A percentile compares a stretch with the other conserved stretches of the same genome.
Evolutionary conservation across 2,797 vertebrate species (phyloP).

Genomic region (Cynopterus sphinx): DNA sequence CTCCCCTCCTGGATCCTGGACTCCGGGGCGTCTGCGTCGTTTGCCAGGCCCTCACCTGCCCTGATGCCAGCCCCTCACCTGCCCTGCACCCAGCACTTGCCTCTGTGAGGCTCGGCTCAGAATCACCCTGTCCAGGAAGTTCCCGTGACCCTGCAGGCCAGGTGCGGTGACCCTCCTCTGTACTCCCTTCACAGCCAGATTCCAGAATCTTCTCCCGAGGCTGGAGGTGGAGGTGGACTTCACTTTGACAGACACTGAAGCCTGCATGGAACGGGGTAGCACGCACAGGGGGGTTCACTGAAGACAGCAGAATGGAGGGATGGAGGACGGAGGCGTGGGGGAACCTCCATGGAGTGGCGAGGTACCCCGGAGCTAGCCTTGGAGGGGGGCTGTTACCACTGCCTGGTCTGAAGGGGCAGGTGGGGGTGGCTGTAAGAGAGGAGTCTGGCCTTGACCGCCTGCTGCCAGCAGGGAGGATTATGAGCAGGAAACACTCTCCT

Average conservation of each 20-base stretch:
- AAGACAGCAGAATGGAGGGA: background rate
- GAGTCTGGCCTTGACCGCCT: background rate
- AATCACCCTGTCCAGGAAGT: background rate
- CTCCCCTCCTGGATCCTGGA: background rate
- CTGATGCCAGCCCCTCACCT: background rate
- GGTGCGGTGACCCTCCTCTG: background rate
- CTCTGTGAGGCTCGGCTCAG: background rate
- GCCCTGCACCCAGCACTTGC: background rate
- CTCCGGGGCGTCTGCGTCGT: fast-evolving
- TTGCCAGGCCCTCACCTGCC: background rate
- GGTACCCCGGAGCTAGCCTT: background rate
- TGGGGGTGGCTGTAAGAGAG: background rate
- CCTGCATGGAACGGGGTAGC: fast-evolving
- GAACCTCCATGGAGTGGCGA: background rate
- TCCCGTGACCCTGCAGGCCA: background rate
- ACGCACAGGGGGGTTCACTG: fast-evolving
- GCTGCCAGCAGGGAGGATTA: no score
- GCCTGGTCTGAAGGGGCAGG: background rate
- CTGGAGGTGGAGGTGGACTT: no score
- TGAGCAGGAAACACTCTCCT: fast-evolving
- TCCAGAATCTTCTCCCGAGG: background rate
- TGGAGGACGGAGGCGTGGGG: background rate
- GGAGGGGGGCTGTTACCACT: background rate
- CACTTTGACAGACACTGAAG: background rate
- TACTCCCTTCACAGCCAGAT: background rate